These are phyloP conservation scores for Arion vulgaris DNA, from an alignment of 1,140 invertebrate genomes.

Conservation along the genomic window DNA sequence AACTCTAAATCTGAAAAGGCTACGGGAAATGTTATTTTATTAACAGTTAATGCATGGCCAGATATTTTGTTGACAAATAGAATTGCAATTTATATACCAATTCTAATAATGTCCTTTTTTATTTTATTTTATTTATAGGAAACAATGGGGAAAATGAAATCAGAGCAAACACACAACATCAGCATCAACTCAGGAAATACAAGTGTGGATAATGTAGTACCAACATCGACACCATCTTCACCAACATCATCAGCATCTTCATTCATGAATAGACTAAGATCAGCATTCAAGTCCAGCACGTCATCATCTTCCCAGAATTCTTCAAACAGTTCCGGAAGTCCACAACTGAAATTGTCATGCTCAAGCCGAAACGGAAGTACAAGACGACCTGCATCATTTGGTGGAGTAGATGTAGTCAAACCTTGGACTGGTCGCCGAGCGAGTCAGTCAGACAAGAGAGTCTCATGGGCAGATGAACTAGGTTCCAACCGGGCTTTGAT, in stretches of 20 bases:
- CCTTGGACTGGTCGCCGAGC: background rate
- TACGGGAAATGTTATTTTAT: no score
- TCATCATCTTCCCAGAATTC: background rate
- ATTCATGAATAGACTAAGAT: background rate
- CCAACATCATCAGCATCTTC: background rate
- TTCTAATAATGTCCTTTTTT: constrained; percentile 13
- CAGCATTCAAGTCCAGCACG: background rate
- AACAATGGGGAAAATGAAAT: constrained; percentile 18
- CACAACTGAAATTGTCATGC: background rate
- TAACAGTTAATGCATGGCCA: no score
- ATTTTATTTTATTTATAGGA: background rate
- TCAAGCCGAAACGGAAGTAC: background rate
- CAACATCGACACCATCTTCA: background rate
- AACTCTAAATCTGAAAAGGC: no score
- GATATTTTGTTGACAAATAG: no score
- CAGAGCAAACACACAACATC: background rate
- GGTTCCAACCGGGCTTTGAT: constrained; percentile 11
- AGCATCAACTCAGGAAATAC: background rate
- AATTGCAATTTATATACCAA: no score
- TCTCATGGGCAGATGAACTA: constrained; percentile 31
- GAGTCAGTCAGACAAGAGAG: constrained; percentile 22
- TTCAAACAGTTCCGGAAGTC: background rate
- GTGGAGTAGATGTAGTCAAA: constrained; percentile 28
- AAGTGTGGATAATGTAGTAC: background rate
- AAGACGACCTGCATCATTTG: constrained; percentile 31